Conservation (phyloP, 2,888 invertebrate genomes). For the Melanophora roralis region DNA sequence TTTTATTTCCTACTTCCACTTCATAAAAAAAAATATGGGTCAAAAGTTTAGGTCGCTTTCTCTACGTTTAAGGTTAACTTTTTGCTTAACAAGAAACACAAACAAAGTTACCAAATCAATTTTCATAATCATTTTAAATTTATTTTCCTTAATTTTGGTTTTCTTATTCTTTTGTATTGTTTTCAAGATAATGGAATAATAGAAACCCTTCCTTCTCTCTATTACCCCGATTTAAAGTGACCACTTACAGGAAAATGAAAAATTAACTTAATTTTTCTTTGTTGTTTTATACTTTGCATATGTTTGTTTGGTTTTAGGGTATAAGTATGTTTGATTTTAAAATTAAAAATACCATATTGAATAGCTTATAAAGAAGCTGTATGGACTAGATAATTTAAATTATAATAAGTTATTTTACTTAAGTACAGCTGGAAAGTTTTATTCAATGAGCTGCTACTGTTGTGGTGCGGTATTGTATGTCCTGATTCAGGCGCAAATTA, state of each 20-base stretch:
- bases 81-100: conserved; percentile 21
- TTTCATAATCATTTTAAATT: conserved; percentile 52
- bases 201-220: neutral
- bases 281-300: conserved; percentile 7
- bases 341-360: no score
- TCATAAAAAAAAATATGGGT: conserved; percentile 1
- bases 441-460: no score
- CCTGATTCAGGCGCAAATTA: no score
- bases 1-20: neutral
- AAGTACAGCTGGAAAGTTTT: no score
- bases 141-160: neutral
- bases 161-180: neutral
- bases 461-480: no score
- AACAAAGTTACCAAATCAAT: conserved; percentile 55
- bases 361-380: no score
- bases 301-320: neutral
- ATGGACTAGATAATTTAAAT: no score
- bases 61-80: neutral
- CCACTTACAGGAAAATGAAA: conserved; percentile 16
- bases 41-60: conserved; percentile 25
- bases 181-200: neutral
- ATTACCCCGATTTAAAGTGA: neutral
- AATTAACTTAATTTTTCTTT: conserved; percentile 25
- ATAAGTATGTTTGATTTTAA: conserved; percentile 12
- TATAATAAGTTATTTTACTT: no score